phyloP scores from a whole-genome alignment of 1,140 invertebrate genomes.

The Augochlora pura region DNA sequence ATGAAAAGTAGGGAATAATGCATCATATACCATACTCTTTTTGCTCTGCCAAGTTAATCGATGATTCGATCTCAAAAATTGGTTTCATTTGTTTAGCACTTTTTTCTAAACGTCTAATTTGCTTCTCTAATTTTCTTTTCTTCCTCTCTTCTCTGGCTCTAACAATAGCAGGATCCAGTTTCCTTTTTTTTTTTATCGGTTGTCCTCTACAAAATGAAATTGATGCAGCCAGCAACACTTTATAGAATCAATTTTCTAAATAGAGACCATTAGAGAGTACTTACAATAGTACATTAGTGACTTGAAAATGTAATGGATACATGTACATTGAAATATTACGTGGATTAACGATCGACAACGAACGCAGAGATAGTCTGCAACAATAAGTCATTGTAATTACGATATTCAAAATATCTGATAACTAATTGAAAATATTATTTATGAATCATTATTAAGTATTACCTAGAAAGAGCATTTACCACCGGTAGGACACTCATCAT shows the following conservation, averaged over 20 bases:
- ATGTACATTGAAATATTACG: constrained; percentile 62
- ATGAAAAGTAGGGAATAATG: neutral
- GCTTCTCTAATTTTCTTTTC: constrained; percentile 90
- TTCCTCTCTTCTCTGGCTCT: constrained; percentile 89
- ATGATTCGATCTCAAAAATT: constrained; percentile 89
- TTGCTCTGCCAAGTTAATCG: constrained; percentile 84
- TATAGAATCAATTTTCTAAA: too few species aligned
- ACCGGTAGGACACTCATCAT: constrained; percentile 15
- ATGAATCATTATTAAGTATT: neutral
- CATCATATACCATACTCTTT: constrained; percentile 79
- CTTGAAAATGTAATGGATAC: constrained; percentile 61
- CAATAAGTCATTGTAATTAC: neutral
- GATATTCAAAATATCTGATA: neutral
- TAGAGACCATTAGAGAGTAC: constrained; percentile 33
- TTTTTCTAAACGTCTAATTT: constrained; percentile 89
- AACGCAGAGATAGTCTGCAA: constrained; percentile 49
- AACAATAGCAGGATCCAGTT: constrained; percentile 89
- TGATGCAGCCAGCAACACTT: neutral
- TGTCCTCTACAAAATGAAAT: constrained; percentile 84
- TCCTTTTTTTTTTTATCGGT: constrained; percentile 94
- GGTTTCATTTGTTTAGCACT: constrained; percentile 89
- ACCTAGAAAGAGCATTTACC: constrained; percentile 17
- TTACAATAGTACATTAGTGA: constrained; percentile 65
- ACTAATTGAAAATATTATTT: neutral
- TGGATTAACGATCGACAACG: neutral